Evolutionary conservation across 1,140 invertebrate species (phyloP).

Genomic region (Linepithema humile): DNA sequence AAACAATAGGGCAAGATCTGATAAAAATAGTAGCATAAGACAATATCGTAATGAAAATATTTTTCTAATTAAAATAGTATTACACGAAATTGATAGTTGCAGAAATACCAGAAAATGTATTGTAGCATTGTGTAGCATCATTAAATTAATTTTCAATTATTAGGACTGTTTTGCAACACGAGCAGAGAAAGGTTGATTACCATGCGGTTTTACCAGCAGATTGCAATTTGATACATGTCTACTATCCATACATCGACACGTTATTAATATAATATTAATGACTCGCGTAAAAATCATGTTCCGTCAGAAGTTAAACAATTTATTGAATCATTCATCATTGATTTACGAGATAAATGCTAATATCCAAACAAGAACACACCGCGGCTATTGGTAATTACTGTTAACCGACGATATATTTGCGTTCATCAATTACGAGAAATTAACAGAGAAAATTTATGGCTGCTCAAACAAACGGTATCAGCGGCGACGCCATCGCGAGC

Average conservation of each 20-base stretch:
- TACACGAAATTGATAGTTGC: not conserved
- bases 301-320: not conserved
- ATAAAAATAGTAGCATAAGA: not conserved
- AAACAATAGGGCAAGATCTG: not conserved
- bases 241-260: not conserved
- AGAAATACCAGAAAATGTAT: not conserved
- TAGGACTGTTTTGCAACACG: not conserved
- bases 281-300: not conserved
- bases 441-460: constrained; percentile 23
- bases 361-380: not conserved
- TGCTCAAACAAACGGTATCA: constrained; percentile 11
- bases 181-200: not conserved
- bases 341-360: constrained; percentile 9
- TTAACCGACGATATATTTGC: constrained; percentile 6
- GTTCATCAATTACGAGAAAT: constrained; percentile 20
- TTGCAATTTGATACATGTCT: not conserved
- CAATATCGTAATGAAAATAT: not conserved
- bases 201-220: not conserved
- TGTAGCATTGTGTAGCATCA: not conserved
- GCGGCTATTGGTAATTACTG: not conserved
- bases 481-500: not conserved
- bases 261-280: constrained; percentile 1
- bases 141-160: constrained; percentile 25
- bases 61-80: not conserved
- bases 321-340: not conserved